Percentiles rank a stretch among this genome's conserved stretches.
Conservation (phyloP, 2,113 vertebrate genomes). For the Ibidorhyncha struthersii region DNA sequence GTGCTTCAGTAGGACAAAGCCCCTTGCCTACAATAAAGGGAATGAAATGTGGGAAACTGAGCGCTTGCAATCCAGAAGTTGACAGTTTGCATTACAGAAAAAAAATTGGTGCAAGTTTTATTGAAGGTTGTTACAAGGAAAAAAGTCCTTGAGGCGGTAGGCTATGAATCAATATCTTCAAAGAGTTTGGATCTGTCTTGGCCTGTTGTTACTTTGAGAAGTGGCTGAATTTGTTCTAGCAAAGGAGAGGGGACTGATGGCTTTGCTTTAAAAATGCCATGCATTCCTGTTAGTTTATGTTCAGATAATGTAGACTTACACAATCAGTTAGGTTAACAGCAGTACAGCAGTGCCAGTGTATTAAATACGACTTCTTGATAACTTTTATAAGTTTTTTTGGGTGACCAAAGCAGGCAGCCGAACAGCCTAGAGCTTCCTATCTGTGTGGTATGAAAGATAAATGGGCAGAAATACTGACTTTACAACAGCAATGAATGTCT, state of each 20-base stretch:
- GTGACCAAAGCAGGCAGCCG: not conserved
- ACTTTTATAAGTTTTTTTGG: not conserved
- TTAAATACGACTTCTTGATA: not conserved
- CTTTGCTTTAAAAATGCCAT: not conserved
- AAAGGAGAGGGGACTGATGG: not conserved
- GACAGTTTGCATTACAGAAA: constrained; percentile 1
- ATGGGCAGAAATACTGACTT: not conserved
- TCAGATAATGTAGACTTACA: not conserved
- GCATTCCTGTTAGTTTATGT: not conserved
- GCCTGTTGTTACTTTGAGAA: not conserved
- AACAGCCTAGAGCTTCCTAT: not conserved
- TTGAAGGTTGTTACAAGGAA: not conserved
- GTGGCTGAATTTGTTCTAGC: not conserved
- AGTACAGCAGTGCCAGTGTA: not conserved
- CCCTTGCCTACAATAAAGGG: not conserved
- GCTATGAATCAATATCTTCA: not conserved
- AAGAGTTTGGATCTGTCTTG: not conserved
- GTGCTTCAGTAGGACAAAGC: not conserved
- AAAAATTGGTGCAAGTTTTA: not conserved
- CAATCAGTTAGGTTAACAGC: not conserved
- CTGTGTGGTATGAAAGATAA: not conserved
- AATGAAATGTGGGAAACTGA: not conserved
- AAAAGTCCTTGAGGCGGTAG: not conserved
- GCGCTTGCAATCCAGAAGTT: not conserved
- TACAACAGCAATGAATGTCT: not conserved